Evolutionary conservation across 1,140 invertebrate species (phyloP), one percentile per base, ranked within the genome.

Genomic region (Babylonia areolata): DNA sequence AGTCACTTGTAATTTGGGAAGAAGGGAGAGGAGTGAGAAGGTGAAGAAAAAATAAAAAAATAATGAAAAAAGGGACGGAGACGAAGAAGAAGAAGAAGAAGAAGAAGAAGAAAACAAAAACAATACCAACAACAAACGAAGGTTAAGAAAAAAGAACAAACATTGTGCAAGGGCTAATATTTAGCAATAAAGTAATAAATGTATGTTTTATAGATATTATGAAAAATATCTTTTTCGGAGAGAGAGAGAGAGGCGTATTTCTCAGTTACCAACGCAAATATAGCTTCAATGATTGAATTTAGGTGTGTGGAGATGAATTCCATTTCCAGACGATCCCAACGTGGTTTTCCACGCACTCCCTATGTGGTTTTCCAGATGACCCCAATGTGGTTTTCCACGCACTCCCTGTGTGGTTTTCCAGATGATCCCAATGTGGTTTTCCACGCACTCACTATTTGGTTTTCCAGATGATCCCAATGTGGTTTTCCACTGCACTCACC

Each of bases 401-500:
- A n/a, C n/a, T n/a, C n/a, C n/a, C n/a, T 46, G 5, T 64, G 3
- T 64, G 9, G 9, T 64, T n/a, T 28, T 28, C 15, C 89, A 92
- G 71, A 89, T 92, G 81, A 85, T 92, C 23, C 92, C 92, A 1
- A 87, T 90, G 54, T 12, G 9, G 46, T 51, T 51, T 51, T 51
- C 46, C 17, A 12, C 17, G 17, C 46, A 51, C 46, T 51, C 17
- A 12, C 17, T 51, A 9, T 51, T 51, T 51, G 46, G 9, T 9
- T 51, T 51, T 51, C 9, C 46, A 51, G 46, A 51, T 51, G 17
- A 51, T 51, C 46, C 46, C 46, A 51, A 51, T 51, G 46, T 17
- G 9, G 46, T 51, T 0, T 17, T 51, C 9, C 46, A 51, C 9
- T 51, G 46, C 9, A 12, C 46, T 51, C 17, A 51, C n/a, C n/a